phyloP scores from a whole-genome alignment of 2,113 vertebrate genomes.

The Lucifuga dentata region DNA sequence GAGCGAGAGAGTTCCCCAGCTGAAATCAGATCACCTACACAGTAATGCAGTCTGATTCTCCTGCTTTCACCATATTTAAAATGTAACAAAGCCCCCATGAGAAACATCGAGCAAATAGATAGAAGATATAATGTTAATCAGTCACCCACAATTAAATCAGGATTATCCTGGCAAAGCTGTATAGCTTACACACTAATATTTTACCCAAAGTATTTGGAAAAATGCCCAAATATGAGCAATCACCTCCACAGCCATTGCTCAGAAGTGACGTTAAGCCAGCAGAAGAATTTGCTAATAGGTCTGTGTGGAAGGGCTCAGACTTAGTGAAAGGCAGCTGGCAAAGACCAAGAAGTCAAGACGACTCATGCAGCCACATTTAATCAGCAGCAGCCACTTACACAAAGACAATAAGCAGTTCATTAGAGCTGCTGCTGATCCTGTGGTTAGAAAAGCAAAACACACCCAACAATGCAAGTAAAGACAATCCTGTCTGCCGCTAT shows the following conservation, averaged over 20 bases:
- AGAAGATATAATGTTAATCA: constrained; percentile 67
- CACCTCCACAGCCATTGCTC: constrained; percentile 59
- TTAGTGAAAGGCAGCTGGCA: constrained; percentile 62
- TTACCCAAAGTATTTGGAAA: constrained; percentile 71
- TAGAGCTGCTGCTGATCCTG: constrained; percentile 60
- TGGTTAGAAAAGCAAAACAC: constrained; percentile 57
- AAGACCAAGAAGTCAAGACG: constrained; percentile 62
- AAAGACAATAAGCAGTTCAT: constrained; percentile 75
- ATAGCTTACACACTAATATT: constrained; percentile 57
- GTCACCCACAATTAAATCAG: constrained; percentile 74
- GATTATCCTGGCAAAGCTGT: constrained; percentile 70
- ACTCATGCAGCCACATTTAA: constrained; percentile 73
- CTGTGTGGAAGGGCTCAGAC: constrained; percentile 64
- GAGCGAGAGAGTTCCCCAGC: constrained; percentile 10
- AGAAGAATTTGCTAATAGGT: constrained; percentile 78
- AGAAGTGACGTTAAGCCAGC: constrained; percentile 75
- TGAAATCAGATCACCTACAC: constrained; percentile 71
- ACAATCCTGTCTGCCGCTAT: constrained; percentile 39
- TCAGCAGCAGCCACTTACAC: constrained; percentile 66
- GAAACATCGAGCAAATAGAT: constrained; percentile 60
- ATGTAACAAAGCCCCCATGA: constrained; percentile 66
- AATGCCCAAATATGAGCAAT: constrained; percentile 71
- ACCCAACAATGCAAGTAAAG: constrained; percentile 36
- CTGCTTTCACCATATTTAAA: constrained; percentile 48
- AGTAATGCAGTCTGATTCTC: constrained; percentile 48